Conservation (phyloP, 1,140 invertebrate genomes). For the Solenopsis fugax region DNA sequence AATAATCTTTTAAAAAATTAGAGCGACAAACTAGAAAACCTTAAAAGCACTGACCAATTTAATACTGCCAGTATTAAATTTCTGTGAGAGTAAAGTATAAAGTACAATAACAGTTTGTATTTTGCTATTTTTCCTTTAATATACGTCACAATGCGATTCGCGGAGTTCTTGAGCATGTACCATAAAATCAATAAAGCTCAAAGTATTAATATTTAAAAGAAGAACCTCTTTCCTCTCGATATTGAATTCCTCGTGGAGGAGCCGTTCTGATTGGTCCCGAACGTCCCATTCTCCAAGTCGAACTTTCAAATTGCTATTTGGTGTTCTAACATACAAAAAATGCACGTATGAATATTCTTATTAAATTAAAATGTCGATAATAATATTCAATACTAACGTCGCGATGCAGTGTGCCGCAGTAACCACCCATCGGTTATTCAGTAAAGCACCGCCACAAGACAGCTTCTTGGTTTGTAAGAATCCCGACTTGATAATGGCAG, state of each 20-base stretch:
- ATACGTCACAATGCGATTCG: background rate
- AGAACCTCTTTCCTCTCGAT: slow-evolving; percentile 95
- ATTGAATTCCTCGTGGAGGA: slow-evolving; percentile 94
- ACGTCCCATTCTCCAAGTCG: slow-evolving; percentile 97
- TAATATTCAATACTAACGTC: slow-evolving; percentile 89
- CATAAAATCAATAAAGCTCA: background rate
- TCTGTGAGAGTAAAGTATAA: background rate
- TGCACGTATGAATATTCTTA: slow-evolving; percentile 66
- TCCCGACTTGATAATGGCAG: slow-evolving; percentile 96
- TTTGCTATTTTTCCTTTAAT: background rate
- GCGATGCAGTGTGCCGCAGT: slow-evolving; percentile 96
- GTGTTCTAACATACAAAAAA: slow-evolving; percentile 87
- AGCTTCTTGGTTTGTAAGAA: slow-evolving; percentile 95
- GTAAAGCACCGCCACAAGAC: slow-evolving; percentile 95
- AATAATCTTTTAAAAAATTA: no score
- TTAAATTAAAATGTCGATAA: background rate
- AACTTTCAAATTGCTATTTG: slow-evolving; percentile 94
- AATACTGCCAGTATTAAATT: no score
- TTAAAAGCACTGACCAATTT: no score
- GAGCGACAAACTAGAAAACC: no score
- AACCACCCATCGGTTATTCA: slow-evolving; percentile 96
- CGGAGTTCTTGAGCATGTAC: background rate
- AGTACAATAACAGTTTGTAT: background rate
- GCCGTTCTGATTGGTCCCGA: slow-evolving; percentile 92
- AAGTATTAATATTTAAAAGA: slow-evolving; percentile 10